Conservation (phyloP, 1,140 invertebrate genomes). For the Cotesia glomerata region DNA sequence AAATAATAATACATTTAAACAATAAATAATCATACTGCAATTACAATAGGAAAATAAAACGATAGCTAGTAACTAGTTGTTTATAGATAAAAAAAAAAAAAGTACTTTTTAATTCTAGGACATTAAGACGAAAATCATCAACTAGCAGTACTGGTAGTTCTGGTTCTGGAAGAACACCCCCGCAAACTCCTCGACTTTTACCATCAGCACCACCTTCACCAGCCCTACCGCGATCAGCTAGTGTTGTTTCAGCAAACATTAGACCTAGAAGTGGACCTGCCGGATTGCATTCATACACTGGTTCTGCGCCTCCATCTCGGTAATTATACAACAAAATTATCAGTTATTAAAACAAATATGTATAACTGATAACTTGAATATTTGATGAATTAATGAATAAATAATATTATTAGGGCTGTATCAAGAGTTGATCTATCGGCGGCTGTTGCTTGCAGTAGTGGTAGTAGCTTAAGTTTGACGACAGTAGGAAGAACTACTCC, state of each 20-base stretch:
- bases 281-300: constrained; percentile 76
- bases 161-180: constrained; percentile 64
- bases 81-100: too few relatives aligned
- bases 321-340: constrained; percentile 14
- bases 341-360: neutral
- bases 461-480: constrained; percentile 53
- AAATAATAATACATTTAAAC: too few relatives aligned
- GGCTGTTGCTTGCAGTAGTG: constrained; percentile 63
- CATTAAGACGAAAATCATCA: constrained; percentile 62
- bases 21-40: too few relatives aligned
- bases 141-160: constrained; percentile 63
- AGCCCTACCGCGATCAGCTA: constrained; percentile 62
- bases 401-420: constrained; percentile 64
- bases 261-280: constrained; percentile 75
- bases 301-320: constrained; percentile 57
- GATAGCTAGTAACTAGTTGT: too few relatives aligned
- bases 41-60: too few relatives aligned
- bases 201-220: constrained; percentile 61
- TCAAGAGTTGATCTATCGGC: constrained; percentile 71
- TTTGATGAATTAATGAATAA: constrained; percentile 37
- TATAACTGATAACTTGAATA: neutral
- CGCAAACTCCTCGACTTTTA: constrained; percentile 61
- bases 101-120: constrained; percentile 36
- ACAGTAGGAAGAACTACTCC: constrained; percentile 48
- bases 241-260: constrained; percentile 64